A percentile compares a stretch with the other conserved stretches of the same genome.
Evolutionary conservation across 2,113 vertebrate species (phyloP).

Genomic region (Mastomys coucha): DNA sequence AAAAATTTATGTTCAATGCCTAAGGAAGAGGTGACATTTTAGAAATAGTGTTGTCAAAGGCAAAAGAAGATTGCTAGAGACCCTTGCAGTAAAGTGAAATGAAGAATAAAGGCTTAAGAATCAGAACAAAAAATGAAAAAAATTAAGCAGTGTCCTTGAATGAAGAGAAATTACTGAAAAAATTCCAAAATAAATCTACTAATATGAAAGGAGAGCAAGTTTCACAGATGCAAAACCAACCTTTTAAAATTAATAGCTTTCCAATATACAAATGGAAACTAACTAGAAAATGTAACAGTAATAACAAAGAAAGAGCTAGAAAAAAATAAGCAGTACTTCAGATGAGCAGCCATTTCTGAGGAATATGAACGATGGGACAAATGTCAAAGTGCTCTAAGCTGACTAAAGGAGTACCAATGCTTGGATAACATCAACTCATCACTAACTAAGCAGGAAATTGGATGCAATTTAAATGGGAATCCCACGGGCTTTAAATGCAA

Average conservation of each 20-base stretch:
- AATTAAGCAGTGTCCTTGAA: not conserved
- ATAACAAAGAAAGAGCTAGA: not conserved
- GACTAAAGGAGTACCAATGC: not conserved
- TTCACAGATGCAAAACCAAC: not conserved
- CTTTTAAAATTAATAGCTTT: slow-evolving; percentile 47
- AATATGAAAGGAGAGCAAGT: not conserved
- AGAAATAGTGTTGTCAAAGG: not conserved
- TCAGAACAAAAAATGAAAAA: not conserved
- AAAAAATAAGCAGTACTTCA: slow-evolving; percentile 29
- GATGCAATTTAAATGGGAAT: slow-evolving; percentile 5
- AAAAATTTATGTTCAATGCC: not conserved
- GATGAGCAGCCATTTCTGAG: slow-evolving; percentile 28
- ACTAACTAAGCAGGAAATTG: slow-evolving; percentile 4
- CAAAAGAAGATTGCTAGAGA: not conserved
- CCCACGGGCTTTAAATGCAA: not conserved
- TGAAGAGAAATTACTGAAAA: slow-evolving; percentile 43
- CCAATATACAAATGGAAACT: not conserved
- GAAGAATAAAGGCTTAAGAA: not conserved
- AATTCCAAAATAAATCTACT: not conserved
- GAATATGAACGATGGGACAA: slow-evolving; percentile 28
- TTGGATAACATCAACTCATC: slow-evolving; percentile 43
- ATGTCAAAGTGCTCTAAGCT: not conserved
- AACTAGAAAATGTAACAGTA: slow-evolving; percentile 52
- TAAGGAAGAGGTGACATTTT: slow-evolving; percentile 14
- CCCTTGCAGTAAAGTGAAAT: not conserved